Evolutionary conservation across 2,797 vertebrate genomes (phyloP).

Genomic region (Anguilla megastoma): DNA sequence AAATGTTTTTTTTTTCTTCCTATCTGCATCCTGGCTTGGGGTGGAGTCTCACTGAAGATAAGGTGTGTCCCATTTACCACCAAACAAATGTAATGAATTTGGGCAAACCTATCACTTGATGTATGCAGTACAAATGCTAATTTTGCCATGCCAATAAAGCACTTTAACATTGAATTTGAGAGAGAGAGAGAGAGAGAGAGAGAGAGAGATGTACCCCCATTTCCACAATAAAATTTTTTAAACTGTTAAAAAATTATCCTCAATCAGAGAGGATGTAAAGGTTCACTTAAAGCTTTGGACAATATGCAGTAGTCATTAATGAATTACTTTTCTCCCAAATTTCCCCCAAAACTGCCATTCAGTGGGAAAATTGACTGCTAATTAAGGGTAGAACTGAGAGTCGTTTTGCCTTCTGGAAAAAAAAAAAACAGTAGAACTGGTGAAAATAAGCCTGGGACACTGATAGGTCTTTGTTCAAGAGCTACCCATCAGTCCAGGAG

Average conservation of each 20-base stretch:
- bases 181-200: no score
- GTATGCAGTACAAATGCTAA: no score
- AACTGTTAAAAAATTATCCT: neutral
- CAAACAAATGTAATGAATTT: no score
- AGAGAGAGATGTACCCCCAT: neutral
- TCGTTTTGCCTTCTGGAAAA: neutral
- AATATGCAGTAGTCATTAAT: neutral
- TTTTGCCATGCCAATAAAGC: no score
- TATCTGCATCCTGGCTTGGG: no score
- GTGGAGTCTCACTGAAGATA: no score
- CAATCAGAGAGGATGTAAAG: neutral
- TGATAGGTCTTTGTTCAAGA: neutral
- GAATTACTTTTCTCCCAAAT: neutral
- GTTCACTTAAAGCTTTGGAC: neutral
- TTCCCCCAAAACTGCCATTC: neutral
- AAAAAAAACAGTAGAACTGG: neutral
- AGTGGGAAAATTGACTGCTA: neutral
- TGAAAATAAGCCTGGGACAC: neutral
- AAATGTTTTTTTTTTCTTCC: no score
- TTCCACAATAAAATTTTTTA: neutral
- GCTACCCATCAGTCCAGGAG: neutral
- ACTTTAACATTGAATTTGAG: no score
- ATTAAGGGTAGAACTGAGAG: neutral
- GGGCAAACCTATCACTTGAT: no score
- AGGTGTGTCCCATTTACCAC: no score